Conservation (phyloP, 2,797 vertebrate species). For the Buphagus erythrorhynchus region DNA sequence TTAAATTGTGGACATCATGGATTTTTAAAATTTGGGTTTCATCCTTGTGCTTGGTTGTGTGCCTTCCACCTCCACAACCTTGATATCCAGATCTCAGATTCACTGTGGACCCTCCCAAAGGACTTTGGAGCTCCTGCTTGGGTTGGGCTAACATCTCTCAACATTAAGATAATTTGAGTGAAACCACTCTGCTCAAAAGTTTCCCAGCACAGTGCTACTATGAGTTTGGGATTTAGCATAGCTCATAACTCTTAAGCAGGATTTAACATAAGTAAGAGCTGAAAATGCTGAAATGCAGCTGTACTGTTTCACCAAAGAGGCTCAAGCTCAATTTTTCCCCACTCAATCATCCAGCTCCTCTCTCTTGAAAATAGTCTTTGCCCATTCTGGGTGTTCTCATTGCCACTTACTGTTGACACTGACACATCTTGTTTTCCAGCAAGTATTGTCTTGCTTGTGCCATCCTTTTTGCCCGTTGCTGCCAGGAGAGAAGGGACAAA, state of each 20-base stretch:
- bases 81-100: not conserved
- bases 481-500: slow-evolving; percentile 53
- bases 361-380: not conserved
- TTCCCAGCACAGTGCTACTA: not conserved
- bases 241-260: not conserved
- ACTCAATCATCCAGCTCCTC: rapidly evolving
- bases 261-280: not conserved
- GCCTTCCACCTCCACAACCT: not conserved
- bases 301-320: not conserved
- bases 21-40: not conserved
- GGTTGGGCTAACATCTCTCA: not conserved
- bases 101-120: not conserved
- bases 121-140: not conserved
- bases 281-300: not conserved
- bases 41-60: not conserved
- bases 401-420: slow-evolving; percentile 72
- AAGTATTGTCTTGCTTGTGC: slow-evolving; percentile 71
- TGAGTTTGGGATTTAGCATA: not conserved
- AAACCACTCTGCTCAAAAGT: not conserved
- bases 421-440: slow-evolving; percentile 78
- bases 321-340: not conserved
- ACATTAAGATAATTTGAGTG: not conserved
- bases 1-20: not conserved
- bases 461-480: slow-evolving; percentile 68
- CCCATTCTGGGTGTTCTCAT: not conserved